Conservation (phyloP, 2,113 vertebrate genomes). For the Tretioscincus oriximinensis region DNA sequence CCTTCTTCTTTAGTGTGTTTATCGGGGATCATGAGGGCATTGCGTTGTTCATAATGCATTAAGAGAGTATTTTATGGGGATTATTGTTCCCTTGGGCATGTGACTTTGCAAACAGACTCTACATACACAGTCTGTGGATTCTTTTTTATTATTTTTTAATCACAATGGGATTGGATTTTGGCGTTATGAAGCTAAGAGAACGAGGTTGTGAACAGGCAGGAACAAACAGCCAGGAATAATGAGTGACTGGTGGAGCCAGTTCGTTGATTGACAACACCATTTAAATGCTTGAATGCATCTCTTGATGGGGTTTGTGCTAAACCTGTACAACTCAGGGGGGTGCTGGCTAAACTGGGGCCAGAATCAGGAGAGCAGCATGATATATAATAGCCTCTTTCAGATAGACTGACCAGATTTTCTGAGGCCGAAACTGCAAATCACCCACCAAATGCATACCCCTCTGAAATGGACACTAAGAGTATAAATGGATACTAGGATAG, state of each 20-base stretch:
- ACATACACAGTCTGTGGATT: not conserved
- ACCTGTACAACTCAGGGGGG: slow-evolving; percentile 3
- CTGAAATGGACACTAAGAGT: too few relatives aligned
- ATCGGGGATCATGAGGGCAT: not conserved
- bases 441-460: too few relatives aligned
- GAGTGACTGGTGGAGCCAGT: not conserved
- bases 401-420: too few relatives aligned
- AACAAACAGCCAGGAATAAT: not conserved
- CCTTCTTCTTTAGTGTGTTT: slow-evolving; percentile 15
- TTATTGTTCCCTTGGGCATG: not conserved
- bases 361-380: not conserved
- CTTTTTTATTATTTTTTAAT: not conserved
- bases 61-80: slow-evolving; percentile 10
- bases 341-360: not conserved
- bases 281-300: not conserved
- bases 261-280: not conserved
- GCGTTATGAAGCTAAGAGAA: not conserved
- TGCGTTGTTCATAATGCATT: not conserved
- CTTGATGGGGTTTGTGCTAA: slow-evolving; percentile 13
- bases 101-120: not conserved
- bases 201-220: not conserved
- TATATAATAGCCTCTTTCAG: too few relatives aligned
- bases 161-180: slow-evolving; percentile 4
- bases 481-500: too few relatives aligned
- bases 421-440: too few relatives aligned